These are phyloP conservation scores for Pogoniulus pusillus DNA, from an alignment of 2,797 vertebrate species.

Conservation along the genomic window DNA sequence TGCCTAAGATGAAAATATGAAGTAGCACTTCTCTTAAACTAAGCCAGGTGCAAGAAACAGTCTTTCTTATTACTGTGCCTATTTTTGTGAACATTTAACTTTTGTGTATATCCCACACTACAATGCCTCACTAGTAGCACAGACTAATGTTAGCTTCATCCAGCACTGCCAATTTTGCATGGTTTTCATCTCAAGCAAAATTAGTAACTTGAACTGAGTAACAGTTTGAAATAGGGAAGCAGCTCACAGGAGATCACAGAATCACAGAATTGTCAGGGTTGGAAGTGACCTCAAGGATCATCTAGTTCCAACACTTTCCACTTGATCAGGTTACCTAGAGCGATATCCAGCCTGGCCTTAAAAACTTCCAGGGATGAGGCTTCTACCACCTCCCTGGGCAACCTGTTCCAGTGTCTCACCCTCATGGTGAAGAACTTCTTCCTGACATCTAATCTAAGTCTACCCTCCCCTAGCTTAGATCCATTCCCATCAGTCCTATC, in stretches of 20 bases:
- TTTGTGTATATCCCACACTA: not conserved
- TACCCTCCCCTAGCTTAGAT: too few species aligned
- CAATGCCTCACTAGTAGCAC: slow-evolving; percentile 14
- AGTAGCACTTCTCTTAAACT: not conserved
- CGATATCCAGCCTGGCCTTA: too few species aligned
- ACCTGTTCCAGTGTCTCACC: too few species aligned
- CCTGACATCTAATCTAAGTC: too few species aligned
- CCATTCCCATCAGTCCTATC: too few species aligned
- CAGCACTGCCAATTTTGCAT: slow-evolving; percentile 31
- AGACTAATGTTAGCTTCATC: not conserved
- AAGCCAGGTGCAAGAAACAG: not conserved
- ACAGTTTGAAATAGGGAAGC: slow-evolving; percentile 40
- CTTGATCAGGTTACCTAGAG: too few species aligned
- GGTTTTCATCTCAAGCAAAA: slow-evolving; percentile 39
- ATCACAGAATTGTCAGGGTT: too few species aligned
- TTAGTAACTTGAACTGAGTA: slow-evolving; percentile 37
- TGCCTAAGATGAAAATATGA: not conserved
- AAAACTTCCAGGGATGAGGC: too few species aligned
- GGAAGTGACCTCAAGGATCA: too few species aligned
- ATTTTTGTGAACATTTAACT: not conserved
- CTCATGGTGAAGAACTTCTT: too few species aligned
- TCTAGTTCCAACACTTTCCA: too few species aligned
- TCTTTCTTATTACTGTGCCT: not conserved
- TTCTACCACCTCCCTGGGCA: too few species aligned
- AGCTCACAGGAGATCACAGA: not conserved